A percentile compares a stretch with the other conserved stretches of the same genome.
Evolutionary conservation across 2,797 vertebrate genomes (phyloP).

Genomic region (Mormyrops attenuatus): DNA sequence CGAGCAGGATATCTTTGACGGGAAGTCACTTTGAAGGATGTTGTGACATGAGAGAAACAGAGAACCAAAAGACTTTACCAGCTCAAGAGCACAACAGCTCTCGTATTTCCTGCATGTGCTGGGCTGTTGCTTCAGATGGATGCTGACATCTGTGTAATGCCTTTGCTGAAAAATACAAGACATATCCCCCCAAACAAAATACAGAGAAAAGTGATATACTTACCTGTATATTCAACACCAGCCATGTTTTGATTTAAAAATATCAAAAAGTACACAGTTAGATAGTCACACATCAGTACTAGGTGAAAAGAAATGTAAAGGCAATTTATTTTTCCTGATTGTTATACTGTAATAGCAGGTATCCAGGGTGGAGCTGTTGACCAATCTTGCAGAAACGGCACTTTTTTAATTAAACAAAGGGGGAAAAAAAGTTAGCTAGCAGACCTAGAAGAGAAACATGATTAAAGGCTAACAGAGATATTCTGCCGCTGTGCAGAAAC

Average conservation of each 20-base stretch:
- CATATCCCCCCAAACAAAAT: not conserved
- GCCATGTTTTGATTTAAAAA: not conserved
- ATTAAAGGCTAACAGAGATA: not conserved
- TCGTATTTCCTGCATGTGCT: not conserved
- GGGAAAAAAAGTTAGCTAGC: not conserved
- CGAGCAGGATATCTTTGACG: not conserved
- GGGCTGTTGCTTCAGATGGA: not conserved
- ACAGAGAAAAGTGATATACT: not conserved
- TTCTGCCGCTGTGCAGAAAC: not conserved
- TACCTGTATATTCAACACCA: not conserved
- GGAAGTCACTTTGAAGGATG: not conserved
- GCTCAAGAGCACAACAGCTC: not conserved
- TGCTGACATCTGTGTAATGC: not conserved
- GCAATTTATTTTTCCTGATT: not conserved
- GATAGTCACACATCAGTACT: not conserved
- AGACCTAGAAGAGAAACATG: not conserved
- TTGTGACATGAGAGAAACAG: not conserved
- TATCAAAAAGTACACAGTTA: not conserved
- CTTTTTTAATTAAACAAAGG: not conserved
- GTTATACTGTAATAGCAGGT: not conserved
- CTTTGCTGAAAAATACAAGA: not conserved
- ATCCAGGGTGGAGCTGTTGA: not conserved
- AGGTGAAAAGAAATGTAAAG: not conserved
- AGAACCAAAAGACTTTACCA: not conserved
- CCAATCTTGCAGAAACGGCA: not conserved